phyloP scores from a whole-genome alignment of 2,888 invertebrate species.

The Dicyrtoma fusca region DNA sequence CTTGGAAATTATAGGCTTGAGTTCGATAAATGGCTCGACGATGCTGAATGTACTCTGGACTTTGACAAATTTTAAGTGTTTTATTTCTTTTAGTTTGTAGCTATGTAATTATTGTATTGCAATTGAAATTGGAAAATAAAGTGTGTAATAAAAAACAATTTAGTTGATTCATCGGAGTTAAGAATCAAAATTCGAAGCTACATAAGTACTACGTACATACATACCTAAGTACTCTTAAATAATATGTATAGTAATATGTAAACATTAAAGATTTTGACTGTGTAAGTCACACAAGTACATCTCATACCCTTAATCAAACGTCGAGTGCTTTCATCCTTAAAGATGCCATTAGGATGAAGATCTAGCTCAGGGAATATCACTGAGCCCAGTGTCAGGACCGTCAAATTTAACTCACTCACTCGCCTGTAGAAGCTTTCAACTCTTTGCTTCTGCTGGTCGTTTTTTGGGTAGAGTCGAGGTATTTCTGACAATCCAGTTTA shows the following conservation, averaged over 20 bases:
- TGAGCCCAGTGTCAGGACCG: neutral
- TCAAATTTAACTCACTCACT: neutral
- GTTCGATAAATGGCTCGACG: constrained; percentile 1
- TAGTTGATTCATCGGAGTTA: no score
- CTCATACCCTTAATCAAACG: neutral
- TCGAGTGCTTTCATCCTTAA: neutral
- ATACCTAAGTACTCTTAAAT: no score
- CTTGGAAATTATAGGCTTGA: constrained; percentile 11
- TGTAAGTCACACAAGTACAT: no score
- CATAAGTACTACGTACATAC: no score
- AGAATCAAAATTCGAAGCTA: no score
- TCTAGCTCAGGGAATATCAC: neutral
- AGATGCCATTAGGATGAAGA: neutral
- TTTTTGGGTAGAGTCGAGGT: neutral
- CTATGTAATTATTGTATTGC: neutral
- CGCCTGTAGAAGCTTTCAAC: neutral
- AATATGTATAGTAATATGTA: no score
- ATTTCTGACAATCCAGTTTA: no score
- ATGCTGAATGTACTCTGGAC: neutral
- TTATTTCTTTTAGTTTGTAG: neutral
- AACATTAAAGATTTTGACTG: no score
- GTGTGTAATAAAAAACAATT: no score
- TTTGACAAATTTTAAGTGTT: no score
- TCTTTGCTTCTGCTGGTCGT: neutral
- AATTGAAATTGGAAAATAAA: no score